Evolutionary conservation across 2,888 invertebrate genomes (phyloP), one percentile per base, ranked within the genome.

Genomic region (Copidosoma aretas): DNA sequence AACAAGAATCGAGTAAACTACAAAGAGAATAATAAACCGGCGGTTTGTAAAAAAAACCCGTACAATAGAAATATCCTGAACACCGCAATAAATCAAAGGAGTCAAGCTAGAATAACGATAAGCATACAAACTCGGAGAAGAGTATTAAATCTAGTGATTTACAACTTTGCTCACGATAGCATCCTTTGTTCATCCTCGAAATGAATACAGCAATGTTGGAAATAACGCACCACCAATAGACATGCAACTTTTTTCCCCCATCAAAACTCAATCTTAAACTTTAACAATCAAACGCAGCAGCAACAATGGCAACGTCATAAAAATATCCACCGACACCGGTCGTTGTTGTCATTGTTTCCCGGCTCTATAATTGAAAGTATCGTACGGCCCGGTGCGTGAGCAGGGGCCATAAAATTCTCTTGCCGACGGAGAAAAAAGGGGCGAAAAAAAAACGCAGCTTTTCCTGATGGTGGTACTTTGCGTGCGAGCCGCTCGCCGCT

Each of bases 291-390:
- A 32, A 21, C 10, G 10, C 24, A 41, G 56, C 53, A 24, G 51
- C n/a, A n/a, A 51, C 39, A 61, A 61, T 57, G 57, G 57, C 56
- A 56, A 12, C 43, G 43, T 3, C 43, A 46, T 12, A 14, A 46
- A 46, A 46, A 17, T 8, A 46, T 8, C 32, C 8, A 5, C 32
- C 32, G 12, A 41, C 22, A 39, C 25, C 19, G 17, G 60, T 46
- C 59, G 19, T 41, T 15, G 53, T 43, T 15, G 53, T 43, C 59
- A 46, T 32, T 15, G 24, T 51, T 22, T 25, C 53, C 25, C 43
- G 32, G 21, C 54, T 51, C 60, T 53, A 32, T 67, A 67, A 67
- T 67, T 67, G 66, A 67, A 67, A 67, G 61, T 57, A 67, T 67
- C n/a, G 66, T 32, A 32, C 8, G 32, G 4, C 3, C 19, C 49